Percentiles rank a stretch among this genome's conserved stretches.
Evolutionary conservation across 2,888 invertebrate species (phyloP).

Genomic region (Tyria jacobaeae): DNA sequence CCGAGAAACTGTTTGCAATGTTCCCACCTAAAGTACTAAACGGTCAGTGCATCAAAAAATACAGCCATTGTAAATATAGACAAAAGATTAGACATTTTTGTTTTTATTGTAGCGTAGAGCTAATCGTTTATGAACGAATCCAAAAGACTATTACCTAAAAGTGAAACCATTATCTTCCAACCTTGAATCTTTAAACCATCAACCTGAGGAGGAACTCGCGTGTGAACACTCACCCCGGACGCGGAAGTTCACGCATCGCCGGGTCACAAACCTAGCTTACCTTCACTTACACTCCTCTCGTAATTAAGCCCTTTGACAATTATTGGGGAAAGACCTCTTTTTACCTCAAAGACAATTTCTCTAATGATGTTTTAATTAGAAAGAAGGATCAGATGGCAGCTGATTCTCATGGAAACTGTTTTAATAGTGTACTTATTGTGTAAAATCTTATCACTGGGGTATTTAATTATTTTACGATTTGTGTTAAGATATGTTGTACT

Average conservation of each 20-base stretch:
- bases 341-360: conserved; percentile 18
- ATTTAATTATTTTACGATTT: not conserved
- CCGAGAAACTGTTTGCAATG: too few species aligned
- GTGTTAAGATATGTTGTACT: not conserved
- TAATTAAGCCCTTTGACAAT: conserved; percentile 49
- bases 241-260: conserved; percentile 60
- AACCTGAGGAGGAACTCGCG: conserved; percentile 29
- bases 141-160: conserved; percentile 11
- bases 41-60: too few species aligned
- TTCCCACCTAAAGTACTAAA: too few species aligned
- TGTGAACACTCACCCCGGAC: conserved; percentile 56
- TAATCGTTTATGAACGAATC: not conserved
- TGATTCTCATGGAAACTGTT: conserved; percentile 20
- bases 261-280: conserved; percentile 28
- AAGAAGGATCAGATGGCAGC: conserved; percentile 3
- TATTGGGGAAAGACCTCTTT: conserved; percentile 35
- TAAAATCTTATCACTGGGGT: too few species aligned
- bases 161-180: conserved; percentile 22
- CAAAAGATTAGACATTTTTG: too few species aligned
- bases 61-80: too few species aligned
- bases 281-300: conserved; percentile 35
- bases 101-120: not conserved
- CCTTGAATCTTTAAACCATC: conserved; percentile 36
- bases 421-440: not conserved
- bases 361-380: conserved; percentile 37